A percentile compares a stretch with the other conserved stretches of the same genome.
These are phyloP conservation scores for Ectemnius continuus DNA, from an alignment of 2,888 invertebrate genomes.

Conservation along the genomic window DNA sequence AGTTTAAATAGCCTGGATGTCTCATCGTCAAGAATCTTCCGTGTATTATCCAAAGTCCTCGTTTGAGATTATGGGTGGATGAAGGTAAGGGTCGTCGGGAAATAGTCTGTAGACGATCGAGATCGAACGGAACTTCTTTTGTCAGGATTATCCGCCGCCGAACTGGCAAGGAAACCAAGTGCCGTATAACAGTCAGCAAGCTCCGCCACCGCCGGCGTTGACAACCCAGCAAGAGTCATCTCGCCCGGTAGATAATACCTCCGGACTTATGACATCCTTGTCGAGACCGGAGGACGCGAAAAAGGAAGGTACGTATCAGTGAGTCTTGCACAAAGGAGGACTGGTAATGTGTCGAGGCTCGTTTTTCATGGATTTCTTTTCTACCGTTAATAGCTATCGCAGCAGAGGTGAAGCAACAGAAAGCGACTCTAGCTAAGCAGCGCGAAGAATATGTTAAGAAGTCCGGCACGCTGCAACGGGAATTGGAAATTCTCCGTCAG, in stretches of 20 bases:
- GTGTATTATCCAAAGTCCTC: conserved; percentile 67
- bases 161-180: conserved; percentile 75
- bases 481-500: conserved; percentile 87
- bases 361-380: not conserved
- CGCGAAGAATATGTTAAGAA: conserved; percentile 90
- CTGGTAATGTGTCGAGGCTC: too few relatives aligned
- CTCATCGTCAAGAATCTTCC: conserved; percentile 64
- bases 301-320: conserved; percentile 73
- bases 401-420: conserved; percentile 90
- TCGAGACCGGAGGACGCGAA: conserved; percentile 75
- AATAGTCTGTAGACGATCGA: conserved; percentile 42
- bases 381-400: conserved; percentile 83
- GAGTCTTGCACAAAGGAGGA: too few relatives aligned
- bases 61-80: conserved; percentile 60
- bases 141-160: conserved; percentile 74
- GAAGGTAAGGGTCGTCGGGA: conserved; percentile 70
- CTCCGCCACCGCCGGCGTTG: conserved; percentile 68
- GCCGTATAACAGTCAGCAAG: conserved; percentile 73
- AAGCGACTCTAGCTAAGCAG: conserved; percentile 88
- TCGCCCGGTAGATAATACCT: conserved; percentile 65
- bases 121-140: conserved; percentile 59
- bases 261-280: conserved; percentile 59
- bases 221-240: conserved; percentile 64
- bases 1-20: conserved; percentile 59
- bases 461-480: conserved; percentile 85